These are phyloP conservation scores for Muschampia plurimacula DNA, from an alignment of 2,888 invertebrate species.

Conservation along the genomic window DNA sequence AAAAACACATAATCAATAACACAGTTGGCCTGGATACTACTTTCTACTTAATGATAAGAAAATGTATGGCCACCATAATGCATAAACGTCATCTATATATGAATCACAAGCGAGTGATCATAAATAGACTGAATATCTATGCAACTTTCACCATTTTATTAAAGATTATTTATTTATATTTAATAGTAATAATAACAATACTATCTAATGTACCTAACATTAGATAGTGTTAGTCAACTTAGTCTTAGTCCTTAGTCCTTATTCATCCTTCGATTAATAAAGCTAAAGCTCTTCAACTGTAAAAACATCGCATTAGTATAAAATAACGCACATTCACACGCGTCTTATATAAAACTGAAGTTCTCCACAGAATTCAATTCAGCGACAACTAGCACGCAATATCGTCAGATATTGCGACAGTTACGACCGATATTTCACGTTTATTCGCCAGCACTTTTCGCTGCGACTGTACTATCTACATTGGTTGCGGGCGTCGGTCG, in stretches of 20 bases:
- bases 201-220: too few species aligned
- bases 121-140: too few species aligned
- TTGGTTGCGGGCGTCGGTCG: constrained; percentile 79
- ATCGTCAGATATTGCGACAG: constrained; percentile 35
- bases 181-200: too few species aligned
- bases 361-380: constrained; percentile 36
- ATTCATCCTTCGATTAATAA: background rate
- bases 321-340: constrained; percentile 16
- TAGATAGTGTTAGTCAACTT: too few species aligned
- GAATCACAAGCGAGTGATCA: too few species aligned
- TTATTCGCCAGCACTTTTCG: constrained; percentile 49
- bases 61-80: too few species aligned
- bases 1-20: too few species aligned
- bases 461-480: constrained; percentile 67
- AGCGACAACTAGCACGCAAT: constrained; percentile 39
- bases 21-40: too few species aligned
- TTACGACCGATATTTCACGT: constrained; percentile 32
- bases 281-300: background rate
- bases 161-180: too few species aligned
- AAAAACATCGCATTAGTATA: background rate
- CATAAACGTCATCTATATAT: too few species aligned
- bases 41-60: too few species aligned
- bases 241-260: too few species aligned
- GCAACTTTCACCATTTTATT: background rate
- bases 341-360: constrained; percentile 32